phyloP scores from a whole-genome alignment of 2,113 vertebrate species.

The Azemiops feae region DNA sequence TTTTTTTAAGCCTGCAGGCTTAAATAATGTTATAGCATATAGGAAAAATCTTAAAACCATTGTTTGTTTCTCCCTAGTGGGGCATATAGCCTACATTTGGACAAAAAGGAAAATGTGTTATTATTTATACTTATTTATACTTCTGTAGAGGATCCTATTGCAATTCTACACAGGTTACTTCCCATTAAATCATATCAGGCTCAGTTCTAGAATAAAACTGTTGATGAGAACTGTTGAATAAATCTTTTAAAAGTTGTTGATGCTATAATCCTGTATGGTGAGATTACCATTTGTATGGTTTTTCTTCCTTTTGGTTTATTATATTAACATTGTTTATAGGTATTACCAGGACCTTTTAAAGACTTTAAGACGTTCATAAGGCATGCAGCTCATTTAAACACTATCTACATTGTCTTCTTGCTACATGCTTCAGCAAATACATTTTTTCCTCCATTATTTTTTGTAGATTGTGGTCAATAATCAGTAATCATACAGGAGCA shows the following conservation, averaged over 20 bases:
- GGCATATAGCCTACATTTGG: not conserved
- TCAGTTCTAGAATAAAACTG: not conserved
- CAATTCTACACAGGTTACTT: not conserved
- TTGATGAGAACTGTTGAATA: not conserved
- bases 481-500: not conserved
- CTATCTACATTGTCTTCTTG: not conserved
- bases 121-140: accelerated
- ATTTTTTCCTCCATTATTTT: not conserved
- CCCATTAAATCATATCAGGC: not conserved
- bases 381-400: not conserved
- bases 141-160: not conserved
- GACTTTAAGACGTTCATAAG: not conserved
- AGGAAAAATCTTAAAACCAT: slow-evolving; percentile 47
- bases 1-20: slow-evolving; percentile 36
- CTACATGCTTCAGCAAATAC: not conserved
- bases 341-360: not conserved
- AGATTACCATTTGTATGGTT: accelerated
- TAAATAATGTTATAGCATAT: slow-evolving; percentile 6
- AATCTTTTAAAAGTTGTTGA: not conserved
- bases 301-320: not conserved
- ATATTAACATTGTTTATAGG: not conserved
- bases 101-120: not conserved
- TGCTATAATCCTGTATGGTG: not conserved
- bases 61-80: accelerated
- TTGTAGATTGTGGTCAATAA: not conserved